Evolutionary conservation across 2,797 vertebrate species (phyloP).

Genomic region (Rhinoraja longicauda): DNA sequence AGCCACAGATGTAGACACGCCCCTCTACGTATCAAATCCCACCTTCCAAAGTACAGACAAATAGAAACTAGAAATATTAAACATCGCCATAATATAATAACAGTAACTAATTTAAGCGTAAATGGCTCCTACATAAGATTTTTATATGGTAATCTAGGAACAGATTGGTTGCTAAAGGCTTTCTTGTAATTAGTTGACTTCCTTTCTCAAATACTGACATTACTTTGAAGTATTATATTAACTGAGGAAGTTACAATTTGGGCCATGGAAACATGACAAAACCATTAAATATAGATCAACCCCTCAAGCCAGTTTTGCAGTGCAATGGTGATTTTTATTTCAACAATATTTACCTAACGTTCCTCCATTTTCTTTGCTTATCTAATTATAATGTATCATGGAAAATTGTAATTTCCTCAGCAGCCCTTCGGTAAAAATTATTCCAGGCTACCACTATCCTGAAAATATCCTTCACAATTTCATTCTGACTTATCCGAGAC

Average conservation of each 20-base stretch:
- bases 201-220: background rate
- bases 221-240: background rate
- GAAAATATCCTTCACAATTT: background rate
- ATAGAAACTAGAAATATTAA: no score
- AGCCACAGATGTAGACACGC: no score
- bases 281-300: background rate
- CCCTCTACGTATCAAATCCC: no score
- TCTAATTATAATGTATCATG: background rate
- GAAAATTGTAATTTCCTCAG: background rate
- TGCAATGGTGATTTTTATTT: background rate
- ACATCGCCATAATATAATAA: no score
- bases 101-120: no score
- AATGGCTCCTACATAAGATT: no score
- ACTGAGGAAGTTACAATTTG: background rate
- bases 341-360: background rate
- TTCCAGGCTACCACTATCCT: background rate
- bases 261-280: background rate
- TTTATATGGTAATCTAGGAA: background rate
- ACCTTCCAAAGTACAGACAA: no score
- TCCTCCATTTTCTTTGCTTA: constrained; percentile 1
- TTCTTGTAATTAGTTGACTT: background rate
- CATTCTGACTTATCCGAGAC: background rate
- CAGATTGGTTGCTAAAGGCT: background rate
- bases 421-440: background rate
- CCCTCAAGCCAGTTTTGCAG: no score